Evolutionary conservation across 1,140 invertebrate species (phyloP).

Genomic region (Leptonema lineaticorne): DNA sequence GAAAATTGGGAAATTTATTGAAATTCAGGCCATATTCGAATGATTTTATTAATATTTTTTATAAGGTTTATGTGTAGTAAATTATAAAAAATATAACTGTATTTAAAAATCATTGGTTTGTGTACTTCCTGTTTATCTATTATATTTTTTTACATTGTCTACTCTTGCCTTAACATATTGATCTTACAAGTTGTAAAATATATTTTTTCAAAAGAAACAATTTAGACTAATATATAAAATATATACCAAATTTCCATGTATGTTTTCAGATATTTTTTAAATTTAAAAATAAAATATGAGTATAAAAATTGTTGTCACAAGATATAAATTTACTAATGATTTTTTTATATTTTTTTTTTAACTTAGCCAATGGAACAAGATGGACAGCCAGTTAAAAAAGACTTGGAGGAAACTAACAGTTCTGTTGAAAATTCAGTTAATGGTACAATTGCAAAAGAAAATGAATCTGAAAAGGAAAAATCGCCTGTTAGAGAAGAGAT

Average conservation of each 20-base stretch:
- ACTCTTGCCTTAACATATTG: slow-evolving; percentile 13
- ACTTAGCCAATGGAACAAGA: slow-evolving; percentile 41
- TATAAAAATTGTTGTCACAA: neutral
- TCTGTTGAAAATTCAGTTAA: slow-evolving; percentile 45
- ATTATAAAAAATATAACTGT: neutral
- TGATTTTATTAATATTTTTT: neutral
- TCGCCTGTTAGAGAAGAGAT: neutral
- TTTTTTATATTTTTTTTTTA: neutral
- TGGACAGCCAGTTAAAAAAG: slow-evolving; percentile 37
- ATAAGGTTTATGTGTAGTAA: neutral
- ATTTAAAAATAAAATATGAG: too few species aligned
- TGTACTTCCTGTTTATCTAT: neutral
- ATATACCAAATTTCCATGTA: neutral
- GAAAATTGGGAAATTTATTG: neutral
- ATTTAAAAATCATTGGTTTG: neutral
- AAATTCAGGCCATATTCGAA: neutral
- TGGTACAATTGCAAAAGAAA: slow-evolving; percentile 37
- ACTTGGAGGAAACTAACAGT: slow-evolving; percentile 32
- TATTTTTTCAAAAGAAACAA: neutral
- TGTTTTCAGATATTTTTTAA: neutral
- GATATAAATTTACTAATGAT: neutral
- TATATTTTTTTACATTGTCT: neutral
- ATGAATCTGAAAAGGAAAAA: neutral
- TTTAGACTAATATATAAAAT: too few species aligned
- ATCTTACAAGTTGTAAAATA: neutral